Base-by-base conservation (phyloP, 2,888 invertebrate species). In the Lasioglossum morio region DNA sequence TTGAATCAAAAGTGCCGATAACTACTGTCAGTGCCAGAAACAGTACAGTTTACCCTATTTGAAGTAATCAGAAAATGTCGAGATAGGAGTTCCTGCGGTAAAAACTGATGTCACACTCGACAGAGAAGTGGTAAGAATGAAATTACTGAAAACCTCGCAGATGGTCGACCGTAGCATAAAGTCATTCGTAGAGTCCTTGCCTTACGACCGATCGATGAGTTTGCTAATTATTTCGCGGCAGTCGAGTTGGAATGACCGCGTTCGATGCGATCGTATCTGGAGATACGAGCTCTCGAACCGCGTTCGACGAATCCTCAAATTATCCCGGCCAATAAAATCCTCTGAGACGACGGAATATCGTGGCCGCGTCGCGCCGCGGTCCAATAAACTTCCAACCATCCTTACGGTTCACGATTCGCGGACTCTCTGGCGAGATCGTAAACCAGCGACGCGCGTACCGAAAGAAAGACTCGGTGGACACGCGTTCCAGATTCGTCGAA, bases 351-450 rank as follows among this genome's bases (percentile, higher is more conserved):
- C 3, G 63, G n/a, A 66, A 48, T n/a, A 46, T 43, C 57, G 81
- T 19, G 37, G 57, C 4, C 1, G 14, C 66, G 46, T 60, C 73
- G 34, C 57, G 72, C 10, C 57, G 57, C 48, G 23, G 48, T 79
- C n/a, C 88, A 69, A 86, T 87, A 87, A 88, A 82, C 74, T 46
- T 72, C 72, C 72, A 53, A 72, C 82, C 63, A 72, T 84, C 86
- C 84, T 89, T 53, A 75, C 86, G 82, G 40, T 37, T 19, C 72
- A 53, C 69, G 77, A 82, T 78, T 82, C 79, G 12, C 46, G 84
- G 84, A 75, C 37, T 19, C 69, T 75, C 46, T 23, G 46, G 66
- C 57, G 70, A 46, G 34, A 57, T 87, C 88, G 80, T 88, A 88
- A 88, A 88, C 34, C 69, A 46, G 14, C 60, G 23, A 2, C 12